Evolutionary conservation across 2,888 invertebrate species (phyloP).

Genomic region (Nymphalis c-album): DNA sequence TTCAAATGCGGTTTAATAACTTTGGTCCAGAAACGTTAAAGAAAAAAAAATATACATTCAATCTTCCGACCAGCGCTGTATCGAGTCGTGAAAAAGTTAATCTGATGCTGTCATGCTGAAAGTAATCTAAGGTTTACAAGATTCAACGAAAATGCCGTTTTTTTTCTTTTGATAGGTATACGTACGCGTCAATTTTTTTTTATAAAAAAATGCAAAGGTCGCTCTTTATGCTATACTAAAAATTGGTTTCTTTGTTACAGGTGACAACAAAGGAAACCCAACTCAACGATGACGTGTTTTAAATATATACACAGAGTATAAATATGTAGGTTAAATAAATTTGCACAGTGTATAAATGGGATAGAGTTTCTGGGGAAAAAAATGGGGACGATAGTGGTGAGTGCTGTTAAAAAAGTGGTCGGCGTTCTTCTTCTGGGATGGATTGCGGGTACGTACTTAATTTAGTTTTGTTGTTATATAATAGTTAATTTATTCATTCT

Average conservation of each 20-base stretch:
- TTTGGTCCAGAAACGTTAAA: not conserved
- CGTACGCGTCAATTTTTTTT: slow-evolving; percentile 26
- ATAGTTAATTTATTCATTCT: not conserved
- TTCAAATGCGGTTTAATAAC: not conserved
- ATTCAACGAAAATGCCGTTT: slow-evolving; percentile 26
- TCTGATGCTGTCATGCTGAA: slow-evolving; percentile 5
- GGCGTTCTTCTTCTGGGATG: slow-evolving; percentile 58
- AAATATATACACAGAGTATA: slow-evolving; percentile 35
- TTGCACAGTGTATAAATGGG: slow-evolving; percentile 34
- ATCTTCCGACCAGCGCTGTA: not conserved
- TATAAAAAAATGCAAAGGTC: slow-evolving; percentile 34
- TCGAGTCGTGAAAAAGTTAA: slow-evolving; percentile 6
- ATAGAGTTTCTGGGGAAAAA: slow-evolving; percentile 39
- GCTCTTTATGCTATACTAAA: slow-evolving; percentile 37
- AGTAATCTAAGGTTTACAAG: slow-evolving; percentile 14
- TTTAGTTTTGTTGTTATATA: not conserved
- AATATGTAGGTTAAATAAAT: slow-evolving; percentile 39
- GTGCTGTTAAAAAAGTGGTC: slow-evolving; percentile 48
- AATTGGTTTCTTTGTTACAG: slow-evolving; percentile 64
- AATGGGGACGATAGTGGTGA: slow-evolving; percentile 59
- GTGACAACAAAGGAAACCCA: slow-evolving; percentile 46
- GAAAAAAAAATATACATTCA: slow-evolving; percentile 2
- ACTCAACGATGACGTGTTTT: slow-evolving; percentile 42
- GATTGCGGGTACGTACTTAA: slow-evolving; percentile 61
- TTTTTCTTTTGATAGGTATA: slow-evolving; percentile 22